A percentile compares a stretch with the other conserved stretches of the same genome.
Conservation (phyloP, 2,888 invertebrate species). For the Mechanitis mazaeus region DNA sequence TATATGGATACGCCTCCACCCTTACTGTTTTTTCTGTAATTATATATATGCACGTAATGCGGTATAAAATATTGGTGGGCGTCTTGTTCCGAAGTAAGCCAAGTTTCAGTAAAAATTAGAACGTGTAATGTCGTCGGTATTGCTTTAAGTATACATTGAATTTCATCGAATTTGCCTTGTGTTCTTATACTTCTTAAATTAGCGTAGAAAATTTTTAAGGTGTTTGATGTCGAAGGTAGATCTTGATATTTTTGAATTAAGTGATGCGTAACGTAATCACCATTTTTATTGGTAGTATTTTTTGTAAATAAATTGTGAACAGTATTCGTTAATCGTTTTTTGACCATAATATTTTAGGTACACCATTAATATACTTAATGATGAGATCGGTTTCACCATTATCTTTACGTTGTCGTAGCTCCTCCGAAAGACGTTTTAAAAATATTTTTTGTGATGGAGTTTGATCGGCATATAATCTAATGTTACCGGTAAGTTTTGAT, state of each 20-base stretch:
- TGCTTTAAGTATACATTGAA: constrained; percentile 26
- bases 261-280: constrained; percentile 13
- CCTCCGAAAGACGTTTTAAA: constrained; percentile 25
- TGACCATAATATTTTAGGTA: constrained; percentile 25
- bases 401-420: constrained; percentile 24
- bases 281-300: neutral
- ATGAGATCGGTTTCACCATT: constrained; percentile 30
- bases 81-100: constrained; percentile 28
- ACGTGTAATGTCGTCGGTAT: constrained; percentile 17
- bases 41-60: constrained; percentile 26
- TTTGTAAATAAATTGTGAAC: neutral
- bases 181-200: constrained; percentile 32
- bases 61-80: constrained; percentile 19
- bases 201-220: constrained; percentile 30
- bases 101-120: constrained; percentile 30
- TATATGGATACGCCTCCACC: constrained; percentile 36
- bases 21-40: constrained; percentile 24
- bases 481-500: constrained; percentile 23
- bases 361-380: constrained; percentile 35
- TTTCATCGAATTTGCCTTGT: constrained; percentile 30
- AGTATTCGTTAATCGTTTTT: constrained; percentile 15
- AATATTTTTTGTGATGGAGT: constrained; percentile 29
- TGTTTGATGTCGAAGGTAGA: constrained; percentile 21
- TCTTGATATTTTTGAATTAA: constrained; percentile 29
- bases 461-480: constrained; percentile 31